These are phyloP conservation scores for Holothuria scabra DNA, from an alignment of 53 echinoderm and acorn worm genomes.

Conservation along the genomic window DNA sequence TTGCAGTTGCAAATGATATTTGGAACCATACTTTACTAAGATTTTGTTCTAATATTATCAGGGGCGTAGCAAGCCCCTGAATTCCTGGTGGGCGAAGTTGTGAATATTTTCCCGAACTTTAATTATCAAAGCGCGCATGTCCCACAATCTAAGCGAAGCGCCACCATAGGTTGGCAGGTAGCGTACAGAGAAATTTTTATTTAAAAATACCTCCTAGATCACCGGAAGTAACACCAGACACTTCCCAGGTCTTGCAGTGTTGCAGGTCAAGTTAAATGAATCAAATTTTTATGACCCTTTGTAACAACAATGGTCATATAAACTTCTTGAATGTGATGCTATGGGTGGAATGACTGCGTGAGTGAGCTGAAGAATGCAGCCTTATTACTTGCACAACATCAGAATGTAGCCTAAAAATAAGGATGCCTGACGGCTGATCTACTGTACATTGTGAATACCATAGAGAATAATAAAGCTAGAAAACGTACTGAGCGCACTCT, in stretches of 20 bases:
- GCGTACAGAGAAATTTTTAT: neutral
- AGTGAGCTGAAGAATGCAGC: neutral
- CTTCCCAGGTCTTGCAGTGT: neutral
- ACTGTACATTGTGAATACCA: no score
- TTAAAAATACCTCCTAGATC: no score
- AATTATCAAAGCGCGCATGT: slow-evolving; percentile 6
- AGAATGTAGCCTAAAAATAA: neutral
- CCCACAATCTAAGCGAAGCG: slow-evolving; percentile 3
- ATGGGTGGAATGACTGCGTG: neutral
- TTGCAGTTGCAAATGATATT: no score
- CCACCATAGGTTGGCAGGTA: no score
- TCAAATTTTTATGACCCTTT: neutral
- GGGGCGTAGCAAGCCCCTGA: no score
- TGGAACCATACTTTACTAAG: no score
- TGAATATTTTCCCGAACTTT: neutral
- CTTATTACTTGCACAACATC: neutral
- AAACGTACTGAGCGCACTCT: no score
- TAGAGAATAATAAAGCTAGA: neutral
- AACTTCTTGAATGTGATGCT: neutral
- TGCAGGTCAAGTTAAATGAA: neutral
- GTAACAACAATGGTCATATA: neutral
- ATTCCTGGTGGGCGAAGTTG: neutral
- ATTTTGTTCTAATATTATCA: no score
- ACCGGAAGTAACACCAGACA: no score
- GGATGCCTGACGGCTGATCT: no score